Base-by-base conservation (phyloP, 23 tunicate species). In the Aplidium turbinatum region DNA sequence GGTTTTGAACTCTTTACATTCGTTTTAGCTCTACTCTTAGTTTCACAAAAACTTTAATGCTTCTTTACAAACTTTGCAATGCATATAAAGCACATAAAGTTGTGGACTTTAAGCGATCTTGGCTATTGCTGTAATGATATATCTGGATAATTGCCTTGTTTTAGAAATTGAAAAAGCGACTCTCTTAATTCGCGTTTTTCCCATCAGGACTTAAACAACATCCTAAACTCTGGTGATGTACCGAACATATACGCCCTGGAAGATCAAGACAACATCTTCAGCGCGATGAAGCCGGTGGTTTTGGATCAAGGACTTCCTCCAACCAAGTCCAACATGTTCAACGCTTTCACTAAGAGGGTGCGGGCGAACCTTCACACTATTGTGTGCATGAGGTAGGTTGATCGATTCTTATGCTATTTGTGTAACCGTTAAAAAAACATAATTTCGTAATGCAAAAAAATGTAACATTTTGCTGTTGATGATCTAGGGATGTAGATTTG, bases 191-290 rank as follows among this genome's bases (percentile, higher is more conserved):
- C n/a, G n/a, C n/a, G n/a, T n/a, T n/a, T n/a, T 30, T 9, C 45
- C 45, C 34, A 1, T 6, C 34, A 88, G 88, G 99, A 94, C 65
- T 46, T 94, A 58, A 94, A 94, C 77, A 87, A 87, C 77, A 94
- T 94, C 67, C 86, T 94, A 27, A 94, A 94, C 72, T 94, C 95
- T 30, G 99, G 99, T 3, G 99, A 94, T 58, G 99, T 94, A n/a
- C 99, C 99, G 33, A 94, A 94, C 85, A 94, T 94, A 22, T 94
- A 94, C 57, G 94, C 88, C 31, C 66, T 81, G 50, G 99, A 94
- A 42, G 99, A 94, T 38, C 88, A 74, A 39, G 99, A 94, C 57
- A 77, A 78, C 39, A 94, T 94, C 28, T 83, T 80, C 56, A 31
- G 42, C 0, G 99, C 99, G 22, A 94, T 94, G 99, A 94, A 94